Conservation (phyloP, 1,140 invertebrate genomes). For the Acromyrmex charruanus region DNA sequence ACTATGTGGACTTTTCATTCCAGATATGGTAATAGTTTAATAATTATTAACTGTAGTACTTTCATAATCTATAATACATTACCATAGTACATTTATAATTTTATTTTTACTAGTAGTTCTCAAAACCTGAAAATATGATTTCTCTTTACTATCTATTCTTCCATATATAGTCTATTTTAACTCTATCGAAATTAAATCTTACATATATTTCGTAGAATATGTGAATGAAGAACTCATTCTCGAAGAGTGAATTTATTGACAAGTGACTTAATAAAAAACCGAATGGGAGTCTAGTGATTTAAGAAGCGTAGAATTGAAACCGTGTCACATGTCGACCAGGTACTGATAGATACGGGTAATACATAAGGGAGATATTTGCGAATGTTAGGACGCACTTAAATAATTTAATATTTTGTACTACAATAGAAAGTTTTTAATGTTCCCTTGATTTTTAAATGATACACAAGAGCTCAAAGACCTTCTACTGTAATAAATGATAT, state of each 20-base stretch:
- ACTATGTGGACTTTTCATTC: background rate
- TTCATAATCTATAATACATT: no score
- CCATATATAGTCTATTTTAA: background rate
- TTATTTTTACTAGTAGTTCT: background rate
- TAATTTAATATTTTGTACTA: conserved; percentile 31
- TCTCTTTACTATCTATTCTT: conserved; percentile 19
- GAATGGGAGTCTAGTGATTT: conserved; percentile 41
- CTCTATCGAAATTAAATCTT: background rate
- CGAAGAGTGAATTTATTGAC: background rate
- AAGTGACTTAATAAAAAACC: conserved; percentile 20
- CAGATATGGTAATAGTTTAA: conserved; percentile 1
- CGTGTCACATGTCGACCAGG: conserved; percentile 38
- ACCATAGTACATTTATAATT: background rate
- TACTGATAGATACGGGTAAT: conserved; percentile 29
- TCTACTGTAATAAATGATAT: background rate
- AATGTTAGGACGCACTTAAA: conserved; percentile 14
- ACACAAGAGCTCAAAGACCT: background rate
- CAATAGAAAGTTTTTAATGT: background rate
- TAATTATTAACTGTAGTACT: no score
- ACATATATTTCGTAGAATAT: conserved; percentile 27
- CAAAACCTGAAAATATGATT: background rate
- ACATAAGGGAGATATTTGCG: conserved; percentile 17
- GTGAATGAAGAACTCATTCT: background rate
- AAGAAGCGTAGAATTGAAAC: background rate
- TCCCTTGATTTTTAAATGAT: background rate